Evolutionary conservation across 2,797 vertebrate species (phyloP).

Genomic region (Buphagus erythrorhynchus): DNA sequence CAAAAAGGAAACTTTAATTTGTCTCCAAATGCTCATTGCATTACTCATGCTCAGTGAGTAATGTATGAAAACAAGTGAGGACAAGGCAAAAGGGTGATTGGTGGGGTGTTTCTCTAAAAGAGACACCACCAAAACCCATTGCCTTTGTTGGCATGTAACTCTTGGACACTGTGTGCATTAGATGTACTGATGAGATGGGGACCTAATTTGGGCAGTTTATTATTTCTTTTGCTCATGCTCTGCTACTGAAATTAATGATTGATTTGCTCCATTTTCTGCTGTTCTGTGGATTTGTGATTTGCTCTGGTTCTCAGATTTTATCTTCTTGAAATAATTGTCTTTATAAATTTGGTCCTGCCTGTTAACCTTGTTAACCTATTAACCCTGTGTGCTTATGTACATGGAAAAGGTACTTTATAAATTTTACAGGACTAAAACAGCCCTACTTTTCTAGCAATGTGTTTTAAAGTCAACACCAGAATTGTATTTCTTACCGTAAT

Average conservation of each 20-base stretch:
- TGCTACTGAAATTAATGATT: neutral
- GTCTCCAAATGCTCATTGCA: neutral
- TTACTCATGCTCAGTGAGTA: neutral
- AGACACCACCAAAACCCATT: neutral
- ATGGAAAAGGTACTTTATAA: neutral
- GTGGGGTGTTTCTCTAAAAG: neutral
- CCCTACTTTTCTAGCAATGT: neutral
- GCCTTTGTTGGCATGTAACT: neutral
- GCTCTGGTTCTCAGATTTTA: neutral
- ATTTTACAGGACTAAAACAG: neutral
- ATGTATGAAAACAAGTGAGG: neutral
- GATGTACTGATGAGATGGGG: neutral
- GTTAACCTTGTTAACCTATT: neutral
- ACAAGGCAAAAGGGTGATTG: neutral
- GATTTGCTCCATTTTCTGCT: neutral
- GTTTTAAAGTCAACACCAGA: neutral
- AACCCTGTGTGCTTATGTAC: neutral
- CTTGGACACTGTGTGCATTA: neutral
- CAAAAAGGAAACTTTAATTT: neutral
- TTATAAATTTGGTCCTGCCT: neutral
- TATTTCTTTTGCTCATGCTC: neutral
- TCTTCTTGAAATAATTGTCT: neutral
- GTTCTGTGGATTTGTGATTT: neutral
- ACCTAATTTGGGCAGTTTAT: neutral
- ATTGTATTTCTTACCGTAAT: neutral